A percentile compares a stretch with the other conserved stretches of the same genome.
Conservation (phyloP, 2,113 vertebrate genomes). For the Salvelinus fontinalis region DNA sequence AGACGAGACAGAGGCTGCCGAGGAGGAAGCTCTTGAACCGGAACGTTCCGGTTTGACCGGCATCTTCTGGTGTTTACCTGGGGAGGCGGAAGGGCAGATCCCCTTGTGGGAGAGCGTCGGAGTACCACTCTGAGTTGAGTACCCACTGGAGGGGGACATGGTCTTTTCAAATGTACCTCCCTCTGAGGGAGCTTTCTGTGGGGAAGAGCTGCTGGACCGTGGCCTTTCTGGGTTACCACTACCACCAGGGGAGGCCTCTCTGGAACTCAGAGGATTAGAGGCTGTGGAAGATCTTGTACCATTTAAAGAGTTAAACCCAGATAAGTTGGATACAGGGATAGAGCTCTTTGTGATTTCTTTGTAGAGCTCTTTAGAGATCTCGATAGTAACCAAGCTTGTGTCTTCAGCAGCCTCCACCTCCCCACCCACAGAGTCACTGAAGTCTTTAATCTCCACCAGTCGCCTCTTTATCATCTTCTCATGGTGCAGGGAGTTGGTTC, state of each 20-base stretch:
- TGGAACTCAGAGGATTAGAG: constrained; percentile 51
- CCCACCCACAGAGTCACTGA: constrained; percentile 25
- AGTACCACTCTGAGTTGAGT: constrained; percentile 95
- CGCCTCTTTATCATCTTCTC: constrained; percentile 73
- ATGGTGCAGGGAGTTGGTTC: constrained; percentile 87
- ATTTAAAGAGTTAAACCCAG: constrained; percentile 41
- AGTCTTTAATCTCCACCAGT: constrained; percentile 36
- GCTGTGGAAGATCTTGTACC: constrained; percentile 27
- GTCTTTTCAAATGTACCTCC: constrained; percentile 81
- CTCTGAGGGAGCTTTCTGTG: constrained; percentile 56
- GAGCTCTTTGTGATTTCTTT: constrained; percentile 2
- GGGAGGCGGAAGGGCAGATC: constrained; percentile 81
- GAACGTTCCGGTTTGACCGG: constrained; percentile 83
- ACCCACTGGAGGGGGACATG: constrained; percentile 95
- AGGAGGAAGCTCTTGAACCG: constrained; percentile 77
- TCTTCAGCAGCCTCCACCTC: constrained; percentile 35
- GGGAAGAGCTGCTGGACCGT: constrained; percentile 73
- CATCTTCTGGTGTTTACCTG: constrained; percentile 74
- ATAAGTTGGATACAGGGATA: constrained; percentile 22
- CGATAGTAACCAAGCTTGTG: constrained; percentile 45
- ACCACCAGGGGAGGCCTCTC: constrained; percentile 34
- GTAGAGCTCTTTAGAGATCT: constrained; percentile 54
- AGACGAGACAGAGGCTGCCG: constrained; percentile 81
- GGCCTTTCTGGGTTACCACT: constrained; percentile 46
- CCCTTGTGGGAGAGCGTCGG: constrained; percentile 86